phyloP scores from a whole-genome alignment of 2,797 vertebrate species.

The Rousettus madagascariensis region DNA sequence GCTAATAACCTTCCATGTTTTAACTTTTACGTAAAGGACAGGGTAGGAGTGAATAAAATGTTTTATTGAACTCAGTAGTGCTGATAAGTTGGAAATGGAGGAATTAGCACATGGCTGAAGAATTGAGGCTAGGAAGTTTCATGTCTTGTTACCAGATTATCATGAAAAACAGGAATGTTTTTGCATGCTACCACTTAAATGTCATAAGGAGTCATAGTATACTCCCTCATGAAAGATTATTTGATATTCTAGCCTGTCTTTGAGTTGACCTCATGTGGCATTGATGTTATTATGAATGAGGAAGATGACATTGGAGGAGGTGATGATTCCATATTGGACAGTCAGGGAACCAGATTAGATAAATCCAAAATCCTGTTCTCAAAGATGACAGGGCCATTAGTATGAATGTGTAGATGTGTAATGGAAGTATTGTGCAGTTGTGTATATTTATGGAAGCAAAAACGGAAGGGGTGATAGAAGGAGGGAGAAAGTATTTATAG shows the following conservation, averaged over 20 bases:
- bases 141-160: not conserved
- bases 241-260: not conserved
- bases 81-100: not conserved
- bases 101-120: not conserved
- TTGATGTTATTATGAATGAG: not conserved
- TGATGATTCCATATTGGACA: not conserved
- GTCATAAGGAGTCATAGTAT: not conserved
- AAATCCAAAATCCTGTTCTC: not conserved
- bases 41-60: not conserved
- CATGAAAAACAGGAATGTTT: not conserved
- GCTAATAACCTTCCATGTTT: not conserved
- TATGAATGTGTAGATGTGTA: not conserved
- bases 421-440: not conserved
- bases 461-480: not conserved
- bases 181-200: not conserved
- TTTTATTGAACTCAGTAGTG: not conserved
- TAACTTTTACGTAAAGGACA: not conserved
- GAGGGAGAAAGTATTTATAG: not conserved
- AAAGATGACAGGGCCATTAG: not conserved
- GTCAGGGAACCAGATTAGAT: not conserved
- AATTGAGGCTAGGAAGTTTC: not conserved
- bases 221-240: not conserved
- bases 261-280: not conserved
- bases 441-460: slow-evolving; percentile 21
- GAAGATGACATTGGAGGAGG: not conserved